These are phyloP conservation scores for Heterochromis multidens DNA, from an alignment of 2,113 vertebrate species.

Conservation along the genomic window DNA sequence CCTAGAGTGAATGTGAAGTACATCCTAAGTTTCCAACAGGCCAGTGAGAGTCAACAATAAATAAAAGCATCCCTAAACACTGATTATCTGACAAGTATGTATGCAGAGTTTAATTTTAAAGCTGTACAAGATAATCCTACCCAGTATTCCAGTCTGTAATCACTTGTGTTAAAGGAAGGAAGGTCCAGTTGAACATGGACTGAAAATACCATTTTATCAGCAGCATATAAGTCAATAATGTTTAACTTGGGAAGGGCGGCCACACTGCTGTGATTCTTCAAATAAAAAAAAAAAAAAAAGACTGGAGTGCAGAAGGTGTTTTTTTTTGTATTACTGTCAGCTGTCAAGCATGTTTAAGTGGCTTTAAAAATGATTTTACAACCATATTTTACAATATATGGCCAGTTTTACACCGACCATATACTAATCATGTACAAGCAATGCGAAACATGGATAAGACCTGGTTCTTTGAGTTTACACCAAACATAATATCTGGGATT, in stretches of 20 bases:
- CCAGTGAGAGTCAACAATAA: too few relatives aligned
- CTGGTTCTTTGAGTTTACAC: too few relatives aligned
- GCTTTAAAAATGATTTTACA: not conserved
- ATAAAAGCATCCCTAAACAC: too few relatives aligned
- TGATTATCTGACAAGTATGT: not conserved
- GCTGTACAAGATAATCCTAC: not conserved
- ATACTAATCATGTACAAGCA: not conserved
- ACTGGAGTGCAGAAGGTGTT: accelerated
- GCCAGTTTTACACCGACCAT: not conserved
- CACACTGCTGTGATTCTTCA: not conserved
- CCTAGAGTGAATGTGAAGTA: too few relatives aligned
- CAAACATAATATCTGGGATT: too few relatives aligned
- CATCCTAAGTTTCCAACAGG: too few relatives aligned
- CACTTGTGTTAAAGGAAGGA: not conserved
- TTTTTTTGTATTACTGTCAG: too few relatives aligned
- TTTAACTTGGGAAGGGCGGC: not conserved
- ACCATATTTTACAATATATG: too few relatives aligned
- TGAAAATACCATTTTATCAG: not conserved
- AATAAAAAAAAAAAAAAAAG: not conserved
- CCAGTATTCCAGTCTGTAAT: not conserved
- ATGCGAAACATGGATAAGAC: not conserved
- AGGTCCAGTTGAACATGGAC: not conserved
- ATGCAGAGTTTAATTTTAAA: not conserved
- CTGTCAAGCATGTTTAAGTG: too few relatives aligned
- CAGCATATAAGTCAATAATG: not conserved